phyloP scores from a whole-genome alignment of 2,113 vertebrate species.

The Larimichthys crocea region DNA sequence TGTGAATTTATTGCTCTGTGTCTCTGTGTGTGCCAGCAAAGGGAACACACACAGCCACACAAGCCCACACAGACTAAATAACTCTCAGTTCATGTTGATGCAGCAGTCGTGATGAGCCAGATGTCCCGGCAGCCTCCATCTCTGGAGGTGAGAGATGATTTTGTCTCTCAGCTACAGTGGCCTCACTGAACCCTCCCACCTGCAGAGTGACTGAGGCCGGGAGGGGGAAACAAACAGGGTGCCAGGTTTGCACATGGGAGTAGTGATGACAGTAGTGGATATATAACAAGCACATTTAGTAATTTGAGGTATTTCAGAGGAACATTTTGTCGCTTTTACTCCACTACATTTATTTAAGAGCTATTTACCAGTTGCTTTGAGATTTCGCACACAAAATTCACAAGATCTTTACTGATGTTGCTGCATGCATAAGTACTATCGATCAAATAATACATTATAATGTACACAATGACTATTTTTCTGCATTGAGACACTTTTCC shows the following conservation, averaged over 20 bases:
- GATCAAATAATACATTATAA: background rate
- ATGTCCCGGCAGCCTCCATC: conserved; percentile 24
- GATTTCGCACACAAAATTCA: background rate
- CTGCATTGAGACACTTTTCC: background rate
- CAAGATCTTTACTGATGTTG: too few species aligned
- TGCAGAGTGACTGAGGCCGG: conserved; percentile 11
- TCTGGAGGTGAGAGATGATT: conserved; percentile 40
- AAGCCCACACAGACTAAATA: background rate
- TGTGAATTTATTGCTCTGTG: background rate
- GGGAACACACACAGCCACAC: conserved; percentile 4
- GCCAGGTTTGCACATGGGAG: conserved; percentile 2
- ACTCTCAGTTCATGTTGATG: conserved; percentile 20
- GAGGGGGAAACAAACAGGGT: background rate
- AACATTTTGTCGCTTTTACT: background rate
- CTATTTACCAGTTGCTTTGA: background rate
- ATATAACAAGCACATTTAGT: background rate
- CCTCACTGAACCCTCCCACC: conserved; percentile 27
- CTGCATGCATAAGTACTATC: background rate
- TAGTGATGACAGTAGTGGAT: background rate
- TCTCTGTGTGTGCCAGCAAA: conserved; percentile 1
- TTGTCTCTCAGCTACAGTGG: conserved; percentile 16
- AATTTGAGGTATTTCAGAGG: background rate
- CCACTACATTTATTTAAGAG: background rate
- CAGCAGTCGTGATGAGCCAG: conserved; percentile 28
- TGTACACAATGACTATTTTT: too few species aligned